Evolutionary conservation across 2,888 invertebrate genomes (phyloP), one percentile per base, ranked within the genome.

Genomic region (Drosophila hamatofila): DNA sequence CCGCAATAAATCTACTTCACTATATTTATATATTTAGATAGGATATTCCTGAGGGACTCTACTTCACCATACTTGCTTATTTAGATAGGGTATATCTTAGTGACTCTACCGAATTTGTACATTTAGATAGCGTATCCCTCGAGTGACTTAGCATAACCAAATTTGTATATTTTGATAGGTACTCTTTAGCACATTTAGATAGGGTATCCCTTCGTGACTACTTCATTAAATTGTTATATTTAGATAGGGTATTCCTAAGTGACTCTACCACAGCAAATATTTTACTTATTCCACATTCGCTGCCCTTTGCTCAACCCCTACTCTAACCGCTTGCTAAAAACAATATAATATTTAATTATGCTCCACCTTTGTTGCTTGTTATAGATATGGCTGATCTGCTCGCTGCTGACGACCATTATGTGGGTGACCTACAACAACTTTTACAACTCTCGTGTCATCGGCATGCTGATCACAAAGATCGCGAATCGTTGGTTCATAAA

Each of bases 371-470:
- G 58, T 11, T 35, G 11, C 37, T 54, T 41, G 46, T 70, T 75
- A 57, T 93, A 95, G 93, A 94, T 94, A 84, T 96, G 96, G 94
- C 94, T 97, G 79, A 94, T 98, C 27, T 96, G 96, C 85, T 97
- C 97, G 67, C 94, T 98, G 56, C 94, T 96, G 82, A 96, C 96
- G 72, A 97, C 97, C 25, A 96, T 97, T 91, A 94, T 96, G 42
- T 99, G 98, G 98, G 95, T 98, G 58, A 96, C 98, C 80, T 99
- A 98, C 93, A 96, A 98, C 89, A 96, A 97, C 0, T 98, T 97
- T 93, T 99, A 98, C 94, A 98, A 98, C 93, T 98, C 98, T 60
- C 95, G 98, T 73, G 95, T 99, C 5, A 95, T 98, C 81, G 99
- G 98, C 33, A 96, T 97, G 91, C 95, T 98, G 88, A 94, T 98